Evolutionary conservation across 2,888 invertebrate genomes (phyloP), one percentile per base, ranked within the genome.

Genomic region (Lathronympha strigana): DNA sequence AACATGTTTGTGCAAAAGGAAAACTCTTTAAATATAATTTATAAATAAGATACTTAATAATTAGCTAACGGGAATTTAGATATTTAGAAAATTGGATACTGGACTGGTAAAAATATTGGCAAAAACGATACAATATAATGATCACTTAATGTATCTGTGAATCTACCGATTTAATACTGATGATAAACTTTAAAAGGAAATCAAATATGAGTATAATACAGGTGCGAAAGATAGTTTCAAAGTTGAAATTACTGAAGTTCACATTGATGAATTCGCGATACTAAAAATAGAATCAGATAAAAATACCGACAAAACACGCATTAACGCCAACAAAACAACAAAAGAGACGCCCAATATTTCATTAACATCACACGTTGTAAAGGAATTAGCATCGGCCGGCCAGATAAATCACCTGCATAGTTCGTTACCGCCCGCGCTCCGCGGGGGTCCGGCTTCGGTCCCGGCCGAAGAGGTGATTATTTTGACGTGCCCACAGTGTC

Each of bases 391-490:
- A 82, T 82, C 78, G 77, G 79, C 82, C 81, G 81, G 76, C 76
- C 79, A 74, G 75, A 88, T 88, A 88, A 87, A 88, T 88, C 87
- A 88, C 83, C 70, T 80, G 77, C 81, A 84, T 82, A 87, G 88
- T 91, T 91, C 90, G 91, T 91, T 91, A 91, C 86, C 81, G 79
- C 84, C 79, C 83, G 84, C 74, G 75, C 90, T 66, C 91, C 72
- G 73, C 88, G 76, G 91, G 91, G 89, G 83, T 85, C 86, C 86
- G 74, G 79, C 81, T 88, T 87, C 88, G 87, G 84, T 82, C 83
- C 90, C 84, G 78, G 82, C 73, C 78, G 84, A 82, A 86, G 83
- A 85, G 87, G 79, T 83, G 86, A 81, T 81, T 89, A 88, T 89
- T 90, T 88, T 89, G 90, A 90, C 88, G 87, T 87, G 79, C 79